Evolutionary conservation across 1,140 invertebrate genomes (phyloP).

Genomic region (Telenomus remus): DNA sequence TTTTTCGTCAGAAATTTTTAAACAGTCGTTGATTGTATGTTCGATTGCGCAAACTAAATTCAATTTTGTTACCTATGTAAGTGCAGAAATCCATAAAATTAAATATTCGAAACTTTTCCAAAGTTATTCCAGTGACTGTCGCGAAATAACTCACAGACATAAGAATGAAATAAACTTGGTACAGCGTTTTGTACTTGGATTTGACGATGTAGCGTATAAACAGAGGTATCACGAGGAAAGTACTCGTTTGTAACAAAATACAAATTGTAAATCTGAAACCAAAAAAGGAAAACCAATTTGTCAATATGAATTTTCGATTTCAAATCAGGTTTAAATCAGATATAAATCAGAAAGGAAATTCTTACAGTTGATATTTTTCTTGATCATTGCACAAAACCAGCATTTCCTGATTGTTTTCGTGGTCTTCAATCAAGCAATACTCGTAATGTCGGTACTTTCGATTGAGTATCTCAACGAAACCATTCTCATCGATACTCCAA

Average conservation of each 20-base stretch:
- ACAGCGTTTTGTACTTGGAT: conserved; percentile 13
- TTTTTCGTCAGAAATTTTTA: too few relatives aligned
- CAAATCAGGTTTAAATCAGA: background rate
- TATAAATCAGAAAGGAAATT: background rate
- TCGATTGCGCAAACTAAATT: background rate
- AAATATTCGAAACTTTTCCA: conserved; percentile 20
- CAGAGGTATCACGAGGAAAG: conserved; percentile 22
- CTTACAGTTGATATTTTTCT: conserved; percentile 14
- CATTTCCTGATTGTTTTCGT: background rate
- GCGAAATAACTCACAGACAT: conserved; percentile 13
- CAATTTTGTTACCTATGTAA: conserved; percentile 9
- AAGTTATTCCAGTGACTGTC: conserved; percentile 11
- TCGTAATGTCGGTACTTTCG: conserved; percentile 7
- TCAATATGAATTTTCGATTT: too few relatives aligned
- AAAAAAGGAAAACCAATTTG: background rate
- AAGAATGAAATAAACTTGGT: conserved; percentile 20
- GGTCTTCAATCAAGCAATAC: conserved; percentile 17
- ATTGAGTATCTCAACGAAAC: background rate
- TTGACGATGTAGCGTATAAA: conserved; percentile 14
- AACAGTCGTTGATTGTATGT: background rate
- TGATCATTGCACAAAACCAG: conserved; percentile 1
- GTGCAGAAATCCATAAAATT: conserved; percentile 1
- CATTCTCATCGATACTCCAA: conserved; percentile 7
- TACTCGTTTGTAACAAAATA: conserved; percentile 31
- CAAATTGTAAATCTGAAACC: conserved; percentile 22